Conservation (phyloP, 1,140 invertebrate genomes). For the Danaus plexippus region DNA sequence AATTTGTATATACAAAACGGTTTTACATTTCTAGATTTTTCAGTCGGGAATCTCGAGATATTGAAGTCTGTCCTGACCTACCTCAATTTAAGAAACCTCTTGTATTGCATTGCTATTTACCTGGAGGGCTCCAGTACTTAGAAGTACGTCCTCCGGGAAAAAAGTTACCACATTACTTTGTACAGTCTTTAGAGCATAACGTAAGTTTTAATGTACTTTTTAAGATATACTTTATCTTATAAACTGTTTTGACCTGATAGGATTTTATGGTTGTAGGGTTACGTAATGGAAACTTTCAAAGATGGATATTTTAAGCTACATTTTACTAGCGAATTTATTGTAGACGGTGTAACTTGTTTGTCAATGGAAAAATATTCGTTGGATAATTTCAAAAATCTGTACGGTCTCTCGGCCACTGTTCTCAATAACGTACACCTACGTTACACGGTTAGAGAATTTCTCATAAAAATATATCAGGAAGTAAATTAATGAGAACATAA, state of each 20-base stretch:
- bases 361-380: constrained; percentile 34
- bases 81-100: constrained; percentile 46
- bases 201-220: constrained; percentile 28
- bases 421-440: constrained; percentile 50
- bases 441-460: constrained; percentile 33
- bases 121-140: constrained; percentile 65
- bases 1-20: not conserved
- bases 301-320: constrained; percentile 57
- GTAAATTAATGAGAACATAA: not conserved
- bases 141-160: constrained; percentile 62
- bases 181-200: constrained; percentile 45
- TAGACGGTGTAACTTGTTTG: constrained; percentile 55
- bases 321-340: constrained; percentile 37
- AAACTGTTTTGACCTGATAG: not conserved
- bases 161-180: constrained; percentile 53
- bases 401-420: constrained; percentile 36
- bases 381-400: constrained; percentile 46
- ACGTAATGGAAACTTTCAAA: constrained; percentile 57
- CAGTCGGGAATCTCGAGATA: constrained; percentile 4
- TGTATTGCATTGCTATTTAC: constrained; percentile 55
- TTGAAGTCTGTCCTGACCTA: constrained; percentile 18
- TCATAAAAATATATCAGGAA: too few species aligned
- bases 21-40: constrained; percentile 5
- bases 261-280: constrained; percentile 33
- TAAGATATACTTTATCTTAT: constrained; percentile 1